phyloP scores from a whole-genome alignment of 2,888 invertebrate genomes.

The Temnothorax rugatulus region DNA sequence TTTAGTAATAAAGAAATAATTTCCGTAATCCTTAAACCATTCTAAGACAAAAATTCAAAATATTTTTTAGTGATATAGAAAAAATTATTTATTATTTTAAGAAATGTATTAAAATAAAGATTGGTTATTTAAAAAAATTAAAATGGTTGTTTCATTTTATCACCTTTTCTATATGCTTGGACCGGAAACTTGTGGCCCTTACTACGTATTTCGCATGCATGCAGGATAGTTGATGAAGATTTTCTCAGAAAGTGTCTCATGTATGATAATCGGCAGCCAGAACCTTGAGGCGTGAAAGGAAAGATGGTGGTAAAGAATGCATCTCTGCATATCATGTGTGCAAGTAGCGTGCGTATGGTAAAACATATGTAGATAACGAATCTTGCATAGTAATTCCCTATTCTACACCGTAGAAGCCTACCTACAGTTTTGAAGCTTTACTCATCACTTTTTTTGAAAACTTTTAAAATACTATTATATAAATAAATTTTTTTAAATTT shows the following conservation, averaged over 20 bases:
- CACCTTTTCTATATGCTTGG: not conserved
- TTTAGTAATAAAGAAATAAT: not conserved
- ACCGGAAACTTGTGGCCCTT: not conserved
- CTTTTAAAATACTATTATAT: not conserved
- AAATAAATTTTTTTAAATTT: not conserved
- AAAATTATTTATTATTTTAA: not conserved
- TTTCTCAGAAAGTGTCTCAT: constrained; percentile 48
- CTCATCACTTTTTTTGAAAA: not conserved
- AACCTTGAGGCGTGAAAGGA: constrained; percentile 75
- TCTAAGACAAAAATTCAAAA: not conserved
- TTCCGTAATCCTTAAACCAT: not conserved
- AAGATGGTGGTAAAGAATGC: constrained; percentile 71
- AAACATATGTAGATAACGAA: constrained; percentile 60
- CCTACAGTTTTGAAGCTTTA: not conserved
- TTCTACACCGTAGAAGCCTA: constrained; percentile 32
- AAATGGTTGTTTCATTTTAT: not conserved
- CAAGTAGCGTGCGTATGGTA: constrained; percentile 53
- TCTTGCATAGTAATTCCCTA: constrained; percentile 62
- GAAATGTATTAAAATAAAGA: not conserved
- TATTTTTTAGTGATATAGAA: not conserved
- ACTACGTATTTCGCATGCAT: not conserved
- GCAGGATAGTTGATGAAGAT: constrained; percentile 18
- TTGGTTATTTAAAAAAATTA: not conserved
- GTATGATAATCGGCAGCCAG: constrained; percentile 53
- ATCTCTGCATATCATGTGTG: constrained; percentile 58